phyloP scores from a whole-genome alignment of 2,888 invertebrate genomes.

The Andrena minutula region DNA sequence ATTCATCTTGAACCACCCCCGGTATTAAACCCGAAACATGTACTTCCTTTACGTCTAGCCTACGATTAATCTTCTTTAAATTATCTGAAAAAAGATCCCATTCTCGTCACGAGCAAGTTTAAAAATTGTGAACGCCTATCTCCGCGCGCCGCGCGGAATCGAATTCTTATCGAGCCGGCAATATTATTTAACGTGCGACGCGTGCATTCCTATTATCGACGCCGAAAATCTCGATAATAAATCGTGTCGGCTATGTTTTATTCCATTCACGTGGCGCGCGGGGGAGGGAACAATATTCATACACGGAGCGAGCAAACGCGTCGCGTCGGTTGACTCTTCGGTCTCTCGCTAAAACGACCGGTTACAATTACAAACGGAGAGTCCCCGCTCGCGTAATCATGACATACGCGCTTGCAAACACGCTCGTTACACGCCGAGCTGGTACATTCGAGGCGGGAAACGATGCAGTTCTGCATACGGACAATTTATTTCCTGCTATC shows the following conservation, averaged over 20 bases:
- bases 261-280: conserved; percentile 23
- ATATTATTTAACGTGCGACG: conserved; percentile 14
- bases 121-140: conserved; percentile 4
- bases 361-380: conserved; percentile 54
- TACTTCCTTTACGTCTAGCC: no score
- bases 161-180: conserved; percentile 3
- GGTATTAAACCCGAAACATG: no score
- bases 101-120: neutral
- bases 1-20: no score
- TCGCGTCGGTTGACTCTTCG: conserved; percentile 7
- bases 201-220: conserved; percentile 47
- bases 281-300: conserved; percentile 21
- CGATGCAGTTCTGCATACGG: conserved; percentile 18
- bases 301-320: conserved; percentile 1
- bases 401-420: conserved; percentile 63
- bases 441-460: conserved; percentile 23
- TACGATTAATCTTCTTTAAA: neutral
- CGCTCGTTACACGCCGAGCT: conserved; percentile 46
- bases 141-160: neutral
- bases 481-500: conserved; percentile 58
- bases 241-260: conserved; percentile 15
- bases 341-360: conserved; percentile 28
- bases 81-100: conserved; percentile 1
- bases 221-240: conserved; percentile 52
- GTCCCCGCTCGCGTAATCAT: conserved; percentile 53